Percentiles rank a stretch among this genome's conserved stretches.
Evolutionary conservation across 2,113 vertebrate species (phyloP).

Genomic region (Coryphaenoides rupestris): DNA sequence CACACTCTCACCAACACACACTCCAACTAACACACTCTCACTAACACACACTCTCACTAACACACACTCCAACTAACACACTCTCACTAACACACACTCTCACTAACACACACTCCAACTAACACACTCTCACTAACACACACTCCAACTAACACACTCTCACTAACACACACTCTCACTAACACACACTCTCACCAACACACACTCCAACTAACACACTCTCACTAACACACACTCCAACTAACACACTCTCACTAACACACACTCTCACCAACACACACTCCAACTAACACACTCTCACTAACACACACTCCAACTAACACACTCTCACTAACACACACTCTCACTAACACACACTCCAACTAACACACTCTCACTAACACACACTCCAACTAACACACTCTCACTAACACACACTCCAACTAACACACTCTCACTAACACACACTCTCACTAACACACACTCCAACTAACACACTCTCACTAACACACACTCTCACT

Average conservation of each 20-base stretch:
- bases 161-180: constrained; percentile 11
- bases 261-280: constrained; percentile 18
- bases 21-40: no score
- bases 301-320: constrained; percentile 27
- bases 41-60: no score
- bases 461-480: constrained; percentile 27
- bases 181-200: constrained; percentile 15
- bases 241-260: constrained; percentile 6
- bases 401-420: constrained; percentile 22
- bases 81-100: background rate
- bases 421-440: no score
- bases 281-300: constrained; percentile 20
- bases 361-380: constrained; percentile 4
- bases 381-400: constrained; percentile 28
- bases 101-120: constrained; percentile 22
- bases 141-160: constrained; percentile 27
- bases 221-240: constrained; percentile 24
- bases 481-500: constrained; percentile 11
- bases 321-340: no score
- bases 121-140: constrained; percentile 8
- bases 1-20: constrained; percentile 18
- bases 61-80: constrained; percentile 18
- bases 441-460: constrained; percentile 8
- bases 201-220: constrained; percentile 26
- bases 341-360: constrained; percentile 22